Percentiles rank a stretch among this genome's conserved stretches.
phyloP scores from a whole-genome alignment of 1,140 invertebrate species.

The Listronotus oregonensis region DNA sequence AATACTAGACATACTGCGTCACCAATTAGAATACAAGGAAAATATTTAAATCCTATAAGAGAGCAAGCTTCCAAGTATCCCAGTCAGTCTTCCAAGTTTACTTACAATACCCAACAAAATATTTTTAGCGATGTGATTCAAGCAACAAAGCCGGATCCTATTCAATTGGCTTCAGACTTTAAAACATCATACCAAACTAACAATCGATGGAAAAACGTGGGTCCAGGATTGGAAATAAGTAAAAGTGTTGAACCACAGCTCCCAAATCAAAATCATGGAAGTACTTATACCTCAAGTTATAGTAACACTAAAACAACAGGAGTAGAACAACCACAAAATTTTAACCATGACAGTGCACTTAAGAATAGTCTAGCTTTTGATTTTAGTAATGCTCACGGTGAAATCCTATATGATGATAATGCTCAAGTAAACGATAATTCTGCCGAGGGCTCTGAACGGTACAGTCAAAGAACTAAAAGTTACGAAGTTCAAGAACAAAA shows the following conservation, averaged over 20 bases:
- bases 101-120: slow-evolving; percentile 18
- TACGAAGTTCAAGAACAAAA: neutral
- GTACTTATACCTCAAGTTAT: too few species aligned
- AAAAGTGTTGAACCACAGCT: neutral
- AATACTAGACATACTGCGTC: slow-evolving; percentile 5
- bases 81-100: slow-evolving; percentile 2
- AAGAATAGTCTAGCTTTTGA: slow-evolving; percentile 26
- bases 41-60: neutral
- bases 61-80: neutral
- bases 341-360: slow-evolving; percentile 21
- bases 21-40: neutral
- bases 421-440: neutral
- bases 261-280: neutral
- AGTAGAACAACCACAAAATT: neutral
- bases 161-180: neutral
- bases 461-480: neutral
- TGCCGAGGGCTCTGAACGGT: slow-evolving; percentile 7
- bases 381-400: slow-evolving; percentile 21
- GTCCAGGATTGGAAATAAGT: neutral
- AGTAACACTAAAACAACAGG: neutral
- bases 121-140: slow-evolving; percentile 17
- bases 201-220: slow-evolving; percentile 1
- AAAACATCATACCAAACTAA: slow-evolving; percentile 6
- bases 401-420: slow-evolving; percentile 7
- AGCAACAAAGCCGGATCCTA: slow-evolving; percentile 10